A percentile compares a stretch with the other conserved stretches of the same genome.
Evolutionary conservation across 2,113 vertebrate species (phyloP).

Genomic region (Eretmochelys imbricata): DNA sequence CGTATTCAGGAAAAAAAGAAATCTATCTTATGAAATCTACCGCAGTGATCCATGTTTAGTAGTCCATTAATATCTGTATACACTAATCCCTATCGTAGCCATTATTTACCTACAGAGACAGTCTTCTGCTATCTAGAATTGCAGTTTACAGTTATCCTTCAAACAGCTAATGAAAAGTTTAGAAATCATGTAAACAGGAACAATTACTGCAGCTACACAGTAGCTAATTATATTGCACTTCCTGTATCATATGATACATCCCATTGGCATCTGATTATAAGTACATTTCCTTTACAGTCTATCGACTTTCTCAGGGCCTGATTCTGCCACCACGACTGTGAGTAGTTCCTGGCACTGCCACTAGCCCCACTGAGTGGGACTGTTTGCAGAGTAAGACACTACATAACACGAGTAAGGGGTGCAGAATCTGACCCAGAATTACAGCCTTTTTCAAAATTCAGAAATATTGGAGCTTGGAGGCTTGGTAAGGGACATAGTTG

Average conservation of each 20-base stretch:
- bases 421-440: background rate
- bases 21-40: background rate
- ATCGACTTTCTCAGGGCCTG: slow-evolving; percentile 10
- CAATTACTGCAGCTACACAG: slow-evolving; percentile 36
- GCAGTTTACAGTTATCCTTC: background rate
- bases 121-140: slow-evolving; percentile 21
- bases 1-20: background rate
- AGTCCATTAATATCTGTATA: slow-evolving; percentile 17
- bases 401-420: background rate
- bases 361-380: background rate
- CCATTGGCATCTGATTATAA: slow-evolving; percentile 51
- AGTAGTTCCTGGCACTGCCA: background rate
- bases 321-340: background rate
- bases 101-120: slow-evolving; percentile 26
- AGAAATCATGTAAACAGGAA: slow-evolving; percentile 38
- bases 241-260: slow-evolving; percentile 43
- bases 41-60: background rate
- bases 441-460: background rate
- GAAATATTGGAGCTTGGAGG: background rate
- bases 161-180: background rate
- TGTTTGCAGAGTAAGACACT: background rate
- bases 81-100: background rate
- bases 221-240: slow-evolving; percentile 55
- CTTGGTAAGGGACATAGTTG: background rate
- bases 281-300: slow-evolving; percentile 40